Evolutionary conservation across 2,797 vertebrate species (phyloP), one percentile per base, ranked within the genome.

Genomic region (Australoheros facetus): DNA sequence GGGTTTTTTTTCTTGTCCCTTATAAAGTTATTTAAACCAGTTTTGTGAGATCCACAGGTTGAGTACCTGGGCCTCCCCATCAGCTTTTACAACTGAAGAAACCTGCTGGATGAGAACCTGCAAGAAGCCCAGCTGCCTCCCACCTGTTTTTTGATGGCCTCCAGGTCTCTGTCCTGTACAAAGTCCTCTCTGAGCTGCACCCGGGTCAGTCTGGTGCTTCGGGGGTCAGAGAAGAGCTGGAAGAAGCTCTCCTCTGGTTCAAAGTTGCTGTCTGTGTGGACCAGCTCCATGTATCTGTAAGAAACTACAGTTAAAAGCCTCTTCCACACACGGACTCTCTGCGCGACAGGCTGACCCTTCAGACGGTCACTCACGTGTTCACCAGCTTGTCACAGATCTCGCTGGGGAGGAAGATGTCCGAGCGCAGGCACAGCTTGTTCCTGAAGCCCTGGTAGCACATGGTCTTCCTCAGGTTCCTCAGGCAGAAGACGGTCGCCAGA

Each of bases 331-430:
- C 19, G 3, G 26, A 4, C 48, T 51, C 19, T 30, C 26, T 30
- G 26, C 45, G 12, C 7, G 17, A 28, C 17, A 69, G 17, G 45
- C 10, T 54, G 54, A 39, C 10, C 16, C 23, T 45, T 48, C 9
- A 39, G 59, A 39, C 45, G 4, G 8, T 54, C 37, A 96, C 96
- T 0, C 96, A 99, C 98, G 96, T 96, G 3, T 99, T 98, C 86
- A 99, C 97, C 0, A 99, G 95, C 81, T 96, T 97, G 95, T 99
- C 98, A 6, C 98, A 98, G 92, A 99, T 99, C 93, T 99, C 98
- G 16, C 98, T 99, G 3, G 98, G 98, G 75, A 99, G 95, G 92
- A 99, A 99, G 88, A 99, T 95, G 87, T 99, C 98, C 0, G 97
- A 97, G 28, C 97, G 97, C 4, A 98, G 96, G 53, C 94, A 94